Conservation (phyloP, 1,140 invertebrate genomes). For the Muscidifurax raptorellus region DNA sequence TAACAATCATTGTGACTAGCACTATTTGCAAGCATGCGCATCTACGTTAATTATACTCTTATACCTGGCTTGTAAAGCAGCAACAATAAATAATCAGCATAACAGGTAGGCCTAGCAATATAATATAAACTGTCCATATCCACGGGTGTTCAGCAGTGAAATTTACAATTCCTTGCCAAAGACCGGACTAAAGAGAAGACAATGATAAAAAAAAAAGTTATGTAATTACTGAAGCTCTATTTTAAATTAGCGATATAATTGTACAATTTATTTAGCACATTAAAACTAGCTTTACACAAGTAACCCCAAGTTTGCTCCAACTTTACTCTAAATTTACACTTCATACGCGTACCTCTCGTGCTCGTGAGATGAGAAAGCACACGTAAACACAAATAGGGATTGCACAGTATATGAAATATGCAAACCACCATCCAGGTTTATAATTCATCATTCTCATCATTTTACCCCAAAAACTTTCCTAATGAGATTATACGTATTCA, state of each 20-base stretch:
- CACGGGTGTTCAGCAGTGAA: conserved; percentile 93
- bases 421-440: conserved; percentile 85
- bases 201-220: conserved; percentile 24
- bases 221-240: neutral
- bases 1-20: neutral
- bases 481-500: conserved; percentile 44
- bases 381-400: conserved; percentile 84
- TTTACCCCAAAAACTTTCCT: conserved; percentile 84
- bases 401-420: conserved; percentile 85
- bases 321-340: conserved; percentile 19
- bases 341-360: conserved; percentile 79
- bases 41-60: conserved; percentile 8
- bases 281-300: conserved; percentile 54
- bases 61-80: conserved; percentile 78
- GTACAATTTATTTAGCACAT: neutral
- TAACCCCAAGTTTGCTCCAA: conserved; percentile 19
- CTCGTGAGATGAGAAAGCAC: conserved; percentile 80
- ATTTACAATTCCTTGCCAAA: conserved; percentile 86
- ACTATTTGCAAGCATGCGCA: conserved; percentile 2
- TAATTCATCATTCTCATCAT: conserved; percentile 84
- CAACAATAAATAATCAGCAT: conserved; percentile 90
- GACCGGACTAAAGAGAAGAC: conserved; percentile 82
- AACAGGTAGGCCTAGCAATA: conserved; percentile 86
- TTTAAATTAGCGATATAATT: neutral
- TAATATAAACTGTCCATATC: conserved; percentile 91